Evolutionary conservation across 2,113 vertebrate species (phyloP).

Genomic region (Pontoporia blainvillei): DNA sequence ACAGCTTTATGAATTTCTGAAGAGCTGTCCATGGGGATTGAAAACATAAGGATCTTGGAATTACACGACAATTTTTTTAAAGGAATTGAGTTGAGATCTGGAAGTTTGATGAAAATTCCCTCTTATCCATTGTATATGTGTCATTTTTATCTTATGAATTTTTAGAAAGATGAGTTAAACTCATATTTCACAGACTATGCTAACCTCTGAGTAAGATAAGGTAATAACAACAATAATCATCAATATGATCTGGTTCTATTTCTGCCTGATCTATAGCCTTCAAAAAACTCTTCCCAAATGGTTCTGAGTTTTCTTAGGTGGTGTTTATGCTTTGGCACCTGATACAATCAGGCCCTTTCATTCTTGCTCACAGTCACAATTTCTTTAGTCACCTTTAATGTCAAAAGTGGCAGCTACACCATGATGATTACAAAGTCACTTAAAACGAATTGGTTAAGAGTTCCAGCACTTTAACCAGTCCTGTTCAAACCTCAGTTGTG

Average conservation of each 20-base stretch:
- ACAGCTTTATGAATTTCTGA: constrained; percentile 37
- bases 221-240: background rate
- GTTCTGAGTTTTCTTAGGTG: background rate
- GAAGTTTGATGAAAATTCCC: constrained; percentile 33
- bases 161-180: background rate
- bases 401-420: background rate
- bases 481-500: background rate
- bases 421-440: background rate
- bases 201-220: background rate
- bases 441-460: background rate
- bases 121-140: background rate
- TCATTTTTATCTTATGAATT: constrained; percentile 20
- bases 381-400: background rate
- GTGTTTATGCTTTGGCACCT: background rate
- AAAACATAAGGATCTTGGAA: constrained; percentile 38
- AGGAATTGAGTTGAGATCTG: background rate
- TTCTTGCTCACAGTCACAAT: background rate
- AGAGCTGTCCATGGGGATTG: background rate
- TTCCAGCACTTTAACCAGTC: background rate
- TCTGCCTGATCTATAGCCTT: background rate
- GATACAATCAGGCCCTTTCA: background rate
- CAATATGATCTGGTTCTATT: background rate
- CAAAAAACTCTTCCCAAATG: background rate
- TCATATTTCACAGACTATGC: background rate
- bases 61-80: background rate